Base-by-base conservation (phyloP, 1,140 invertebrate genomes). In the Caenorhabditis latens region DNA sequence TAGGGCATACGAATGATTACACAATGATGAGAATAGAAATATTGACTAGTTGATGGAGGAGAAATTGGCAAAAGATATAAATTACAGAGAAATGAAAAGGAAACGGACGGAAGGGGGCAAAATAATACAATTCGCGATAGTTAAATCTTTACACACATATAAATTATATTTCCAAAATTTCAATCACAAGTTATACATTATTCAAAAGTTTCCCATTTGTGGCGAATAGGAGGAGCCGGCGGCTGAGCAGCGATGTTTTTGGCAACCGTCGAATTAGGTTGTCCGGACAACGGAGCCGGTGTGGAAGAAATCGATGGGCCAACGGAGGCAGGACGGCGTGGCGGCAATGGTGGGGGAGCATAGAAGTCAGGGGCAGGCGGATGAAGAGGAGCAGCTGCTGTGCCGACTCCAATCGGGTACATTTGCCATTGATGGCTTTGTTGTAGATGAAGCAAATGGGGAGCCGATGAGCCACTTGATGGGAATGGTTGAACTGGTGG, bases 21-120 rank as follows among this genome's bases (percentile, higher is more conserved):
- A 71, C n/a, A 71, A 71, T 71, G 61, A 71, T 71, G 40, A 71
- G 42, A 71, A 71, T 71, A 71, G n/a, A 9, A 71, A 71, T 43
- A 16, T 71, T 43, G 65, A 71, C 65, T 71, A 71, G 65, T 71
- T 19, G 32, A 32, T 32, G 32, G 65, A 46, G 19, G 46, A 19
- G 43, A 63, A 63, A 4, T 58, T 58, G 32, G 2, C 32, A 32
- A 32, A 32, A 32, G 32, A 32, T 32, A 32, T 32, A 32, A 0
- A 32, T 32, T 32, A 32, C 32, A 32, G 32, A 32, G 32, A 32
- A 32, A 58, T 58, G 7, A 63, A 63, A 63, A 8, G 40, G 11
- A 65, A 24, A 65, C 58, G 58, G n/a, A 61, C 13, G 13, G 58
- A 21, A 61, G 8, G 16, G 4, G 58, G 21, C 50, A 50, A 50